phyloP scores from a whole-genome alignment of 2,797 vertebrate species.

The Gambelia wislizenii region DNA sequence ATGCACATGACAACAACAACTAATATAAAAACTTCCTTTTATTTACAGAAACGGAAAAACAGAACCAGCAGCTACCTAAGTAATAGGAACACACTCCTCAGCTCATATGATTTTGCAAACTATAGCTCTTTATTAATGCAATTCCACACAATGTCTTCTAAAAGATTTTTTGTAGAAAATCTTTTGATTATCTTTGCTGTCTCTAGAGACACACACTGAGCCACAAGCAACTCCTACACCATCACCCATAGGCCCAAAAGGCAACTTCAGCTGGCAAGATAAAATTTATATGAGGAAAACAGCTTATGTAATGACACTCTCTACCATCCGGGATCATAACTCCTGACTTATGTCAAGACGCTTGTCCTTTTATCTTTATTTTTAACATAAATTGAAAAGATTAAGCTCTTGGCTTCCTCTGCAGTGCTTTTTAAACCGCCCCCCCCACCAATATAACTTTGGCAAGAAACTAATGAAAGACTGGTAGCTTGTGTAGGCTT shows the following conservation, averaged over 20 bases:
- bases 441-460: not conserved
- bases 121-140: conserved; percentile 3
- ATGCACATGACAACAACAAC: not conserved
- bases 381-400: conserved; percentile 50
- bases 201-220: not conserved
- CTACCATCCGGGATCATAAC: not conserved
- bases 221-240: not conserved
- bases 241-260: not conserved
- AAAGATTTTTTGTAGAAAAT: conserved; percentile 29
- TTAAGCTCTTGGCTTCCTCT: conserved; percentile 34
- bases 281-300: conserved; percentile 16
- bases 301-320: not conserved
- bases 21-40: not conserved
- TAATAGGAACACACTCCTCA: not conserved
- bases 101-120: conserved; percentile 30
- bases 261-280: not conserved
- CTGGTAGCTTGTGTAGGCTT: conserved; percentile 23
- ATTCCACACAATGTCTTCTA: accelerated
- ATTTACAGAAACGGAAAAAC: not conserved
- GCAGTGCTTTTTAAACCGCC: conserved; percentile 23
- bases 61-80: conserved; percentile 4
- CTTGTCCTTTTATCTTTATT: conserved; percentile 53
- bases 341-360: conserved; percentile 28
- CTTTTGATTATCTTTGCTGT: not conserved
- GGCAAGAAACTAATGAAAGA: conserved; percentile 39